A percentile compares a stretch with the other conserved stretches of the same genome.
Conservation (phyloP, 1,140 invertebrate genomes). For the Drosophila pachea region DNA sequence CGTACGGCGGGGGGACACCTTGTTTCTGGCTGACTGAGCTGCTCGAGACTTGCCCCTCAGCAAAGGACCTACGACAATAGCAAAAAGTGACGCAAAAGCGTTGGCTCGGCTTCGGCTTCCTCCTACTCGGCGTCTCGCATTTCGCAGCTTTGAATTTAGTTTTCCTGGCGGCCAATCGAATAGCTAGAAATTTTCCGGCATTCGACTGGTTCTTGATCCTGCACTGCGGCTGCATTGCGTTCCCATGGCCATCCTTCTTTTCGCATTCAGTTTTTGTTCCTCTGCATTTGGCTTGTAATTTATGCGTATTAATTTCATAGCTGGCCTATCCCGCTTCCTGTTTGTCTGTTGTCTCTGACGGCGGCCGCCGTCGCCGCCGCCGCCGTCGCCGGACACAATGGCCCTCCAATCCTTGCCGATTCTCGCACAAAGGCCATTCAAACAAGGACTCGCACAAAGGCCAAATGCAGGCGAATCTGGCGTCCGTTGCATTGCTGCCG, state of each 20-base stretch:
- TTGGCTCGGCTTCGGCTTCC: background rate
- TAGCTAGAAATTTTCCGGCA: background rate
- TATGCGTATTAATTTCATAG: constrained; percentile 75
- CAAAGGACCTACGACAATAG: constrained; percentile 73
- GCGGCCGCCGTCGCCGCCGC: background rate
- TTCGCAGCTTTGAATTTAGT: constrained; percentile 42
- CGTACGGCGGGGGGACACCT: constrained; percentile 28
- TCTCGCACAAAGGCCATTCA: background rate
- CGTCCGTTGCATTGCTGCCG: constrained; percentile 48
- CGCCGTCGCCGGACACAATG: background rate
- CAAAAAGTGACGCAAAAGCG: constrained; percentile 59
- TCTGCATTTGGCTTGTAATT: constrained; percentile 56
- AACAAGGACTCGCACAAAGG: constrained; percentile 40
- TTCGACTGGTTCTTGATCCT: constrained; percentile 8
- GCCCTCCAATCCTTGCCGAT: constrained; percentile 30
- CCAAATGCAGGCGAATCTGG: constrained; percentile 42
- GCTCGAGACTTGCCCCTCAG: constrained; percentile 48
- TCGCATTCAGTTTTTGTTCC: constrained; percentile 19
- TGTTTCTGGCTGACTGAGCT: constrained; percentile 20
- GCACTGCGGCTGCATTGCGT: constrained; percentile 16
- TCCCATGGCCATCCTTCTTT: constrained; percentile 49
- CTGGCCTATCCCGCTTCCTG: constrained; percentile 71
- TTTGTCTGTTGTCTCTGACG: constrained; percentile 16
- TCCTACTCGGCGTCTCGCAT: background rate
- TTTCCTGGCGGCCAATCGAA: background rate